A percentile compares a stretch with the other conserved stretches of the same genome.
Conservation (phyloP, 2,888 invertebrate species). For the Marasmarcha lunaedactyla region DNA sequence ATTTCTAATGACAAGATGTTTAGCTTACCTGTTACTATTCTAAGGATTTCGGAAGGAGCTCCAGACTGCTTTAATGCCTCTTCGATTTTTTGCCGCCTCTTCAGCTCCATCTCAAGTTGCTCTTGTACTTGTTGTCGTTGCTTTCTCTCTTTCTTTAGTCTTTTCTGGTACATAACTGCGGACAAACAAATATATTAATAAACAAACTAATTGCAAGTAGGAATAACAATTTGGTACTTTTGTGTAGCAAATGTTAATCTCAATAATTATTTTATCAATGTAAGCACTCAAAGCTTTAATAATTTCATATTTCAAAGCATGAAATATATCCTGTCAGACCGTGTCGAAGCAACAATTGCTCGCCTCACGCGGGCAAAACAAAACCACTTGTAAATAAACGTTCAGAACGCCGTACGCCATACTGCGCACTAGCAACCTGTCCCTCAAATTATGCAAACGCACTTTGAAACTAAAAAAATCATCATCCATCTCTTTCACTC, state of each 20-base stretch:
- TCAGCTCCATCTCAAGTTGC: constrained; percentile 84
- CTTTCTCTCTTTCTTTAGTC: constrained; percentile 89
- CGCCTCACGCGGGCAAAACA: constrained; percentile 33
- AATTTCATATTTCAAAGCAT: too few relatives aligned
- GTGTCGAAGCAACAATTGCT: constrained; percentile 48
- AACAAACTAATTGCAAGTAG: too few relatives aligned
- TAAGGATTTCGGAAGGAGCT: constrained; percentile 80
- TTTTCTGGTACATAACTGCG: constrained; percentile 89
- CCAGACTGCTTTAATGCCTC: constrained; percentile 84
- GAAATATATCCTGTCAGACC: constrained; percentile 22
- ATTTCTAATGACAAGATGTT: constrained; percentile 7
- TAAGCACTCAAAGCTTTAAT: too few relatives aligned
- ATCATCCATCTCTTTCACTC: constrained; percentile 37
- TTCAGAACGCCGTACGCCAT: constrained; percentile 26
- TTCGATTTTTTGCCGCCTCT: constrained; percentile 83
- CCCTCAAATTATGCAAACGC: constrained; percentile 17
- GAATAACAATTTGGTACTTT: too few relatives aligned
- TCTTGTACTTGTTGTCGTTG: constrained; percentile 86
- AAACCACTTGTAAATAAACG: constrained; percentile 42
- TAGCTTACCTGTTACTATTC: constrained; percentile 80
- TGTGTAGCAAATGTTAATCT: too few relatives aligned
- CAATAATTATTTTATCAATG: too few relatives aligned
- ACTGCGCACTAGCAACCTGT: constrained; percentile 28
- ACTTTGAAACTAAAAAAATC: constrained; percentile 10
- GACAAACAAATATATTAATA: constrained; percentile 13